phyloP scores from a whole-genome alignment of 2,888 invertebrate genomes.

The Phlogophora meticulosa region DNA sequence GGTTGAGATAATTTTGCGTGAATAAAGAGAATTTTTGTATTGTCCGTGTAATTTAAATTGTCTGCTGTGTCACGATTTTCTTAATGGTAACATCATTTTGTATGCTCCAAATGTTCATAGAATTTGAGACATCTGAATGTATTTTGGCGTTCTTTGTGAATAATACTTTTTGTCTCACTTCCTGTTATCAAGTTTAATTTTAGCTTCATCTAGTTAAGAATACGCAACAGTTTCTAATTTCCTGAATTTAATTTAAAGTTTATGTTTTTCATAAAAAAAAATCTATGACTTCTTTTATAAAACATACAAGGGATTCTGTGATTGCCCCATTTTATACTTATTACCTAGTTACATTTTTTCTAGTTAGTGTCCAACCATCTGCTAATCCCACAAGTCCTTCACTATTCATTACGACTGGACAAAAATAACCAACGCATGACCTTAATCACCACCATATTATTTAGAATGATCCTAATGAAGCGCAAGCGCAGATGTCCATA shows the following conservation, averaged over 20 bases:
- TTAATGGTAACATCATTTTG: constrained; percentile 6
- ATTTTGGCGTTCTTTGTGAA: fast-evolving
- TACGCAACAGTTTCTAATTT: too few relatives aligned
- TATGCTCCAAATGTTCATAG: background rate
- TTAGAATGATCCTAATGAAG: constrained; percentile 64
- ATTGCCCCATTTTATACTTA: too few relatives aligned
- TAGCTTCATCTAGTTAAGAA: background rate
- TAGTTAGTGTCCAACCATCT: background rate
- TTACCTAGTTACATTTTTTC: too few relatives aligned
- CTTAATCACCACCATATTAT: constrained; percentile 59
- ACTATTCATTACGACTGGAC: constrained; percentile 16
- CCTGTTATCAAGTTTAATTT: background rate
- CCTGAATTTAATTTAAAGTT: too few relatives aligned
- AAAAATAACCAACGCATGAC: constrained; percentile 45
- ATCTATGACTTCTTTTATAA: too few relatives aligned
- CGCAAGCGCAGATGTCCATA: constrained; percentile 62
- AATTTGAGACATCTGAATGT: background rate
- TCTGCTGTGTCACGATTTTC: constrained; percentile 14
- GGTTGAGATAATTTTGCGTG: constrained; percentile 41
- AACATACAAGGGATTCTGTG: too few relatives aligned
- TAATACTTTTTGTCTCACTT: background rate
- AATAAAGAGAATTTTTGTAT: constrained; percentile 29
- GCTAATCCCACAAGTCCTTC: constrained; percentile 5
- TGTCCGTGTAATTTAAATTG: constrained; percentile 12
- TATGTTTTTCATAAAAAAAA: too few relatives aligned